These are phyloP conservation scores for Drosophila phalerata DNA, from an alignment of 2,888 invertebrate genomes.

Conservation along the genomic window DNA sequence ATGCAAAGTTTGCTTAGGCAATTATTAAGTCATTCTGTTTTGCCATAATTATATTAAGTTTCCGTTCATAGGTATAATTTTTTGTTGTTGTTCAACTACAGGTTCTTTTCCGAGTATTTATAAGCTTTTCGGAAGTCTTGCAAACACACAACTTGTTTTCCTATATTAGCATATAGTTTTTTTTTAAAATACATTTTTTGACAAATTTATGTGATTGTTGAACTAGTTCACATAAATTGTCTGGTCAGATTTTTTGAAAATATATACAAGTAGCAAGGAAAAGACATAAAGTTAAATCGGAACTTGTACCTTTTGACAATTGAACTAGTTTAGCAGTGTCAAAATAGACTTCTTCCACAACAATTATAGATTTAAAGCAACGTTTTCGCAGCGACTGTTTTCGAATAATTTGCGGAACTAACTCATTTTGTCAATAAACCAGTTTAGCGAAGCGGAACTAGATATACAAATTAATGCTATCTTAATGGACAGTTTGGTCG, in stretches of 20 bases:
- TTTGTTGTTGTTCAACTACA: neutral
- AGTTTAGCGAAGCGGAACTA: slow-evolving; percentile 17
- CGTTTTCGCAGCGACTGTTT: too few species aligned
- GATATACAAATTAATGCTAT: neutral
- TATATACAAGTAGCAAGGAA: neutral
- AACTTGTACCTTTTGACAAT: neutral
- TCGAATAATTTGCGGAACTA: slow-evolving; percentile 1
- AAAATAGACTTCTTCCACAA: neutral
- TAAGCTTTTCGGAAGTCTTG: slow-evolving; percentile 2
- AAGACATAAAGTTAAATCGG: neutral
- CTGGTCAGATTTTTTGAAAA: neutral
- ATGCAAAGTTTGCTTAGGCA: slow-evolving; percentile 16
- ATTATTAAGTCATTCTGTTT: slow-evolving; percentile 14
- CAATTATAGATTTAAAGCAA: too few species aligned
- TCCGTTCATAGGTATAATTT: neutral
- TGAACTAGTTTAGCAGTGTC: neutral
- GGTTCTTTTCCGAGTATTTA: neutral
- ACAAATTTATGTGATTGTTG: slow-evolving; percentile 3
- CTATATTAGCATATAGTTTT: slow-evolving; percentile 1
- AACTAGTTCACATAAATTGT: slow-evolving; percentile 12
- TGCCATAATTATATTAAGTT: slow-evolving; percentile 6
- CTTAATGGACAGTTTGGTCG: neutral
- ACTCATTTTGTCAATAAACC: neutral
- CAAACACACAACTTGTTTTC: neutral
- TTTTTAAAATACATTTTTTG: neutral